Conservation (phyloP, 2,113 vertebrate genomes). For the Colius striatus region DNA sequence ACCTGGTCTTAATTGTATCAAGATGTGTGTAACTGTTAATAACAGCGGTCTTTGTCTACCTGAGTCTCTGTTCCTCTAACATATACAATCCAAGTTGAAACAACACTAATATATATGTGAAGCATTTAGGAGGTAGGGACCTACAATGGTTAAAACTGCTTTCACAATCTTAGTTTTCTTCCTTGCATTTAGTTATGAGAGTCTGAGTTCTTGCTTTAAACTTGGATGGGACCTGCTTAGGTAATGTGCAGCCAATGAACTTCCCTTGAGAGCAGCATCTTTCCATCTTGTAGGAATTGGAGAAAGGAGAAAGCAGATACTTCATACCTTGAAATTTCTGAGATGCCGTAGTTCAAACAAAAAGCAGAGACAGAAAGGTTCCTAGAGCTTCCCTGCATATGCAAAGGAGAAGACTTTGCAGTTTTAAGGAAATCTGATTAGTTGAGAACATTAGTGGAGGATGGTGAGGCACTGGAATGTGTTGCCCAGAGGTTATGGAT, state of each 20-base stretch:
- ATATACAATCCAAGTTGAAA: neutral
- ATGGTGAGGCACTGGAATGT: no score
- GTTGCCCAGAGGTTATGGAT: no score
- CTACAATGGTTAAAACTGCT: neutral
- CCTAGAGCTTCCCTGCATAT: neutral
- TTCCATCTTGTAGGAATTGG: neutral
- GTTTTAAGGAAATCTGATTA: neutral
- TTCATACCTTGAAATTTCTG: constrained; percentile 56
- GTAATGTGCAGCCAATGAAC: neutral
- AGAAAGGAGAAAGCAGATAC: neutral
- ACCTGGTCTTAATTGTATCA: accelerated
- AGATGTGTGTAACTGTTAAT: neutral
- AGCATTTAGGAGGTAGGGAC: neutral
- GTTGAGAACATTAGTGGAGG: neutral
- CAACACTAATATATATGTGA: neutral
- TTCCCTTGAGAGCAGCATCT: neutral
- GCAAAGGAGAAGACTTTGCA: neutral
- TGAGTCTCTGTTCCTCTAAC: neutral
- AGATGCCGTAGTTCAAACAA: constrained; percentile 38
- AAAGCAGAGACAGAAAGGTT: neutral
- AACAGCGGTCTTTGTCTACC: neutral
- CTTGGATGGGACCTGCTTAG: neutral
- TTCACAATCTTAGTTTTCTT: neutral
- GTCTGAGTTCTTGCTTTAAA: neutral
- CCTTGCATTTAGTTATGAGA: neutral